Evolutionary conservation across 2,888 invertebrate species (phyloP).

Genomic region (Platycheirus albimanus): DNA sequence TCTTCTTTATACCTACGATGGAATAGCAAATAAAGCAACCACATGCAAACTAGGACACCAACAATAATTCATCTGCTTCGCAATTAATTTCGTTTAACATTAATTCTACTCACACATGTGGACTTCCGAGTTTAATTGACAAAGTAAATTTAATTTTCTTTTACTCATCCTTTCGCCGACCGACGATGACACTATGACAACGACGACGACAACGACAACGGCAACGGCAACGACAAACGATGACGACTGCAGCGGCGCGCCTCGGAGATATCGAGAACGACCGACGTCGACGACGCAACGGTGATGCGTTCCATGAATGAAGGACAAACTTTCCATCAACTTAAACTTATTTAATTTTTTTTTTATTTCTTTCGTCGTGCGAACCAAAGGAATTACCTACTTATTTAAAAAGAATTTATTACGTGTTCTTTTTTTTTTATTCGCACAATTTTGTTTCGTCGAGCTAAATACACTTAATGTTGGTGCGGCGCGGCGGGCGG

Average conservation of each 20-base stretch:
- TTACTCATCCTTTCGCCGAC: constrained; percentile 13
- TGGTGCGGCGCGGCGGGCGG: neutral
- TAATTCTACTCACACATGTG: constrained; percentile 64
- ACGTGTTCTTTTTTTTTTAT: constrained; percentile 20
- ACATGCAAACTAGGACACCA: constrained; percentile 35
- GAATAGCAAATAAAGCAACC: constrained; percentile 2
- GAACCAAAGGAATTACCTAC: constrained; percentile 36
- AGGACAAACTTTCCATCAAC: constrained; percentile 64
- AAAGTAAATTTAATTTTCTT: constrained; percentile 65
- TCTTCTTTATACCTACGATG: constrained; percentile 12
- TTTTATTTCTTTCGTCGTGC: constrained; percentile 9
- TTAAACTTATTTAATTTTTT: constrained; percentile 32
- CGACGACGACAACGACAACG: neutral
- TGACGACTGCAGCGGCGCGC: constrained; percentile 12
- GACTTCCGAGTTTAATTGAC: constrained; percentile 64
- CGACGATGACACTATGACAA: neutral
- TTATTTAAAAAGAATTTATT: constrained; percentile 42
- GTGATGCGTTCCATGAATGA: constrained; percentile 21
- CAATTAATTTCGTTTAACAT: constrained; percentile 62
- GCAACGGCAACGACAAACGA: neutral
- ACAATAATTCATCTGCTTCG: constrained; percentile 60
- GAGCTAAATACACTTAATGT: constrained; percentile 6
- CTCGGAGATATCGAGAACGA: too few relatives aligned
- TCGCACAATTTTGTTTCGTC: constrained; percentile 36
- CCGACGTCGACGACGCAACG: too few relatives aligned